A percentile compares a stretch with the other conserved stretches of the same genome.
phyloP scores from a whole-genome alignment of 1,140 invertebrate species.

The Bombus fervidus region DNA sequence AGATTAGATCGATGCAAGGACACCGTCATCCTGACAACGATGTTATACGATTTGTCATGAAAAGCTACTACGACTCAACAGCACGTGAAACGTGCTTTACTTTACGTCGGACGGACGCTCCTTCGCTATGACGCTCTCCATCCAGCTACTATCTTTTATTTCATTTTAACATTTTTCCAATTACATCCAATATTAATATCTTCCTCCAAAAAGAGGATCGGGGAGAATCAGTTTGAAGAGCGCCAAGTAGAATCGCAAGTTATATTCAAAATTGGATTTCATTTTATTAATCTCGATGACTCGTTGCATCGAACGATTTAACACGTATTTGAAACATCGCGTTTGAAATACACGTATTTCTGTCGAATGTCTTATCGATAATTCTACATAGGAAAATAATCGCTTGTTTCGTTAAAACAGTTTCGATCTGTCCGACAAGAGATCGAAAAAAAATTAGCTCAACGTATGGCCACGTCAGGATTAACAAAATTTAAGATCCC shows the following conservation, averaged over 20 bases:
- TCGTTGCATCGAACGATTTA: not conserved
- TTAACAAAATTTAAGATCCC: not conserved
- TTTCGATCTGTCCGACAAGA: too few species aligned
- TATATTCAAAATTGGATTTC: not conserved
- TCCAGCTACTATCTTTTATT: not conserved
- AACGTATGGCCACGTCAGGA: not conserved
- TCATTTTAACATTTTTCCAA: not conserved
- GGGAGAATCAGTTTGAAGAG: not conserved
- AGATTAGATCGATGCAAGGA: constrained; percentile 68
- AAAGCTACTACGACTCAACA: not conserved
- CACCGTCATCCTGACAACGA: not conserved
- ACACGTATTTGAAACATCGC: too few species aligned
- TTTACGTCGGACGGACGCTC: not conserved
- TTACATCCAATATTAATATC: not conserved
- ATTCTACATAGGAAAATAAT: too few species aligned
- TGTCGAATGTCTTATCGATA: too few species aligned
- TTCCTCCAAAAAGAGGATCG: not conserved
- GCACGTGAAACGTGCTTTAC: not conserved
- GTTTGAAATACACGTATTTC: too few species aligned
- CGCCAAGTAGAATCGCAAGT: not conserved
- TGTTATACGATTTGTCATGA: not conserved
- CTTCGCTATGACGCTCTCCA: not conserved
- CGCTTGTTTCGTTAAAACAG: too few species aligned
- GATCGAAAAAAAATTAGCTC: not conserved
- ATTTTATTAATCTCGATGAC: not conserved